Base-by-base conservation (phyloP, 2,888 invertebrate species). In the Epinotia nisella region DNA sequence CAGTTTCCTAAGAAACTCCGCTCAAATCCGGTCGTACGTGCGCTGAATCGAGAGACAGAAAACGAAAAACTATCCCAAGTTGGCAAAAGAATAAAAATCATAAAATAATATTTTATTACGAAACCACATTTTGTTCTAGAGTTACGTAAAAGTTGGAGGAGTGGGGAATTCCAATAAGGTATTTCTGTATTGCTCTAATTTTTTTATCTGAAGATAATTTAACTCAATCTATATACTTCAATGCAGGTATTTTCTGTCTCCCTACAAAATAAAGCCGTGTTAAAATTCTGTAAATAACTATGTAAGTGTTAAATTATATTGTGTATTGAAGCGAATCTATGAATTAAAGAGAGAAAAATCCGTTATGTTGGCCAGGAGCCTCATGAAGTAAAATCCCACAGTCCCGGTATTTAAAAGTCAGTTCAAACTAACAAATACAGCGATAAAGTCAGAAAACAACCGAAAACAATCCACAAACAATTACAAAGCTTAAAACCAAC, bases 1-100 rank as follows among this genome's bases (percentile, higher is more conserved):
- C 73, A 73, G 73, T 73, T 69, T 65, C 53, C 69, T 29, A 10
- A 64, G 73, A 59, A 73, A 64, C 68, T 69, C 68, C 19, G 49
- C 72, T 59, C 24, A 59, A 60, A 64, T 62, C 61, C 68, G 49
- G 19, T 4, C 39, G 53, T 68, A 73, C 73, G 73, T 73, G 73
- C 64, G 13, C 41, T 51, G 73, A 73, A 69, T 73, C 10, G n/a
- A 39, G 45, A 29, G 64, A 69, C 58, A 29, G 49, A 53, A 55
- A 45, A 66, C 71, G 55, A 56, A 56, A 71, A 73, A 68, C 64
- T 73, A 69, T 68, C 64, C 29, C 29, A 61, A 69, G 64, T 58
- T 58, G 68, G 67, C 68, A 17, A 35, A 62, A 68, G 35, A 62
- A 73, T 68, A 51, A 71, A 71, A 71, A 71, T 67, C 66, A 71